Evolutionary conservation across 2,797 vertebrate genomes (phyloP), one percentile per base, ranked within the genome.

Genomic region (Anabacerthia variegaticeps): DNA sequence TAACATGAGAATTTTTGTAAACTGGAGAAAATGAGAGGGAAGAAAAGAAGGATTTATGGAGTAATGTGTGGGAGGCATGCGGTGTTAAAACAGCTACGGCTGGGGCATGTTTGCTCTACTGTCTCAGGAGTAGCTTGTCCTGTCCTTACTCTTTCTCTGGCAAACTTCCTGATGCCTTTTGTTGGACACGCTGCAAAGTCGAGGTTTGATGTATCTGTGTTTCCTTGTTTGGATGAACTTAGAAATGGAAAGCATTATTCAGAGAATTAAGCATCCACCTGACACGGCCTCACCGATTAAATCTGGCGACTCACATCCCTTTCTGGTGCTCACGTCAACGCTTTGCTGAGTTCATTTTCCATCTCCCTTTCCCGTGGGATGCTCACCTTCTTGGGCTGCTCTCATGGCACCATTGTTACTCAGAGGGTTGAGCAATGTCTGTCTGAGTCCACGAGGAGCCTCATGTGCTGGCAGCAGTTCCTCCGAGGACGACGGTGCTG

Each of bases 11-110:
- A 81, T 92, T 95, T 93, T 79, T 88, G 80, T 93, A 93, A 96
- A 95, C 85, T 93, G 89, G 83, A 88, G 96, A 94, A 95, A 90
- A 96, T 86, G 92, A 96, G 92, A 95, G 59, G 85, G 80, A 90
- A 94, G 85, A 69, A 78, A 87, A 88, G 85, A 76, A 86, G 7
- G 77, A 90, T 96, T 96, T 96, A 92, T 94, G 89, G 93, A 93
- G 85, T 43, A 69, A 43, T 61, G 83, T 22, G 93, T 94, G 94
- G 94, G 94, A 95, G 88, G 93, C 67, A 41, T 36, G 88, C 0
- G 59, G 86, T 87, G 67, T 69, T 95, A 95, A 94, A 96, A 88
- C 69, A 94, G 89, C 94, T 69, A 66, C 16, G 89, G 68, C 91
- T 79, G 71, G 92, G 89, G 41, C 83, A 77, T 96, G 92, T 92